Evolutionary conservation across 2,797 vertebrate genomes (phyloP).

Genomic region (Parotocinclus haroldoi): DNA sequence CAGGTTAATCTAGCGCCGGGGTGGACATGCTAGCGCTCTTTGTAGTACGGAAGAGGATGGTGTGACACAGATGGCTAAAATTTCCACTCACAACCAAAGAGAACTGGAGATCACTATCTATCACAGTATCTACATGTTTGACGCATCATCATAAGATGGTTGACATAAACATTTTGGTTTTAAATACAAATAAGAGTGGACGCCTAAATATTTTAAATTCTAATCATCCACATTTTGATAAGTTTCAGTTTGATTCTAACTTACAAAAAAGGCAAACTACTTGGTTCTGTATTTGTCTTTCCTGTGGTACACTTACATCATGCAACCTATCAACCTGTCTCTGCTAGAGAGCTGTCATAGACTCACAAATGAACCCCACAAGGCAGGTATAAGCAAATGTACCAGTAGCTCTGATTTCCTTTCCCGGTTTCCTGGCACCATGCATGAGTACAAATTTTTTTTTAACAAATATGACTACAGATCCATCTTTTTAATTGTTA

Average conservation of each 20-base stretch:
- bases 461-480: conserved; percentile 47
- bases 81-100: not conserved
- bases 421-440: conserved; percentile 11
- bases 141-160: not conserved
- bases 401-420: conserved; percentile 26
- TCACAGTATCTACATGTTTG: conserved; percentile 20
- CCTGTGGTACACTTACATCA: conserved; percentile 4
- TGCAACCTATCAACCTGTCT: conserved; percentile 10
- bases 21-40: conserved; percentile 64
- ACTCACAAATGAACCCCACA: conserved; percentile 29
- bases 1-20: conserved; percentile 70
- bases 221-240: not conserved
- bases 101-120: conserved; percentile 2
- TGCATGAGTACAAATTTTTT: conserved; percentile 11
- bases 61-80: conserved; percentile 17
- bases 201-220: too few species aligned
- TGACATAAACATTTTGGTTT: not conserved
- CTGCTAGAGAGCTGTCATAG: conserved; percentile 13
- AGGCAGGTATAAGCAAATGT: conserved; percentile 28
- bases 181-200: not conserved
- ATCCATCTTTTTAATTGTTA: conserved; percentile 50
- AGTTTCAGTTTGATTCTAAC: not conserved
- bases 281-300: not conserved
- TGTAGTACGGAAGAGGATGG: conserved; percentile 39
- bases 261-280: not conserved